Evolutionary conservation across 1,140 invertebrate genomes (phyloP).

Genomic region (Thaumetopoea pityocampa): DNA sequence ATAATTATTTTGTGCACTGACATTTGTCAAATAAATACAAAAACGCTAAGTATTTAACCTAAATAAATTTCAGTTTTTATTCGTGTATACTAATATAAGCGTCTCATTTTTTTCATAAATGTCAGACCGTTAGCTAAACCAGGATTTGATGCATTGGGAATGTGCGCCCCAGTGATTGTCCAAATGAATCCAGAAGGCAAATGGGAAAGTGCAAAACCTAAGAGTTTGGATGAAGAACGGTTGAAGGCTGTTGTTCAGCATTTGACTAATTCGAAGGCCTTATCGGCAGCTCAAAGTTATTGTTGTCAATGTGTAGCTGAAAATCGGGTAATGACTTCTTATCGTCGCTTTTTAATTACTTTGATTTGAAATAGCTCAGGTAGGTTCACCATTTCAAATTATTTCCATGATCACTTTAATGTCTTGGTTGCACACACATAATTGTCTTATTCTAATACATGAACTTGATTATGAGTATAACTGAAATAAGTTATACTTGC

Average conservation of each 20-base stretch:
- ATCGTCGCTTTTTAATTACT: too few relatives aligned
- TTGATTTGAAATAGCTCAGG: too few relatives aligned
- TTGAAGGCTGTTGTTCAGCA: slow-evolving; percentile 45
- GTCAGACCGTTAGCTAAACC: slow-evolving; percentile 45
- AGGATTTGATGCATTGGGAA: slow-evolving; percentile 46
- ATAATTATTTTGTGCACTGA: too few relatives aligned
- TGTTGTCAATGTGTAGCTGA: slow-evolving; percentile 50
- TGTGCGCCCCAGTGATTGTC: slow-evolving; percentile 50
- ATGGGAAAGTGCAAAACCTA: slow-evolving; percentile 51
- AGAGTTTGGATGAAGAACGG: slow-evolving; percentile 40
- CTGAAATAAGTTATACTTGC: too few relatives aligned
- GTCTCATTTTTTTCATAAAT: slow-evolving; percentile 3
- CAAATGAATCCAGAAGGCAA: slow-evolving; percentile 57
- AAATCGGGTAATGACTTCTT: slow-evolving; percentile 43
- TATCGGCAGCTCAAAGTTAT: slow-evolving; percentile 59
- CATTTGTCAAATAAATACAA: too few relatives aligned
- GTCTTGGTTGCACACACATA: too few relatives aligned
- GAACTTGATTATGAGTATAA: too few relatives aligned
- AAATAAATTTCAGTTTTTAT: neutral
- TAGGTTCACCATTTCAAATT: too few relatives aligned
- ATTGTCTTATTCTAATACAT: too few relatives aligned
- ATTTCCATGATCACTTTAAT: too few relatives aligned
- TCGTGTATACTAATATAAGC: too few relatives aligned
- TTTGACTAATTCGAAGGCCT: slow-evolving; percentile 44
- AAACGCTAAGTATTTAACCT: neutral